phyloP scores from a whole-genome alignment of 2,113 vertebrate species.

The Dipodomys stephensi region DNA sequence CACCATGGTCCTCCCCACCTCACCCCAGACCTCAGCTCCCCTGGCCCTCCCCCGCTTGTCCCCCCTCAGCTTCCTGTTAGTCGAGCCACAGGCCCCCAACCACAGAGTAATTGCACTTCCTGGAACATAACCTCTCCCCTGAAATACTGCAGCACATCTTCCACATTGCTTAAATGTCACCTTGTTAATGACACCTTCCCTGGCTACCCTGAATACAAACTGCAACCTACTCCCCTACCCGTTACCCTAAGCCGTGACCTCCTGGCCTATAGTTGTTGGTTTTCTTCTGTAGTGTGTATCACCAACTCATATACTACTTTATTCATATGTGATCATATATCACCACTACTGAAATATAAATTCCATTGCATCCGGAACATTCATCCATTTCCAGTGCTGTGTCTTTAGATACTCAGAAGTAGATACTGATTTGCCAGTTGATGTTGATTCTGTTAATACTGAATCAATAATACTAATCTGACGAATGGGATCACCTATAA shows the following conservation, averaged over 20 bases:
- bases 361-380: neutral
- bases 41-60: neutral
- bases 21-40: neutral
- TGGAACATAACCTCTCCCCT: neutral
- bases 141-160: too few relatives aligned
- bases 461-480: neutral
- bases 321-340: neutral
- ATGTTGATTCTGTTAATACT: neutral
- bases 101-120: neutral
- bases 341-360: neutral
- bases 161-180: constrained; percentile 8
- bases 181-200: neutral
- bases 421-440: too few relatives aligned
- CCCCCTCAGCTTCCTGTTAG: neutral
- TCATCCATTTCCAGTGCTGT: neutral
- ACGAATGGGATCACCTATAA: neutral
- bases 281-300: neutral
- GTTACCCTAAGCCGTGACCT: neutral
- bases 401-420: neutral
- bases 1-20: neutral
- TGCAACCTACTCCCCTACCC: neutral
- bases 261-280: neutral
- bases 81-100: neutral
- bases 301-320: neutral
- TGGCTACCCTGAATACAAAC: neutral